These are phyloP conservation scores for Ceraclea dissimilis DNA, from an alignment of 2,888 invertebrate genomes.

Conservation along the genomic window DNA sequence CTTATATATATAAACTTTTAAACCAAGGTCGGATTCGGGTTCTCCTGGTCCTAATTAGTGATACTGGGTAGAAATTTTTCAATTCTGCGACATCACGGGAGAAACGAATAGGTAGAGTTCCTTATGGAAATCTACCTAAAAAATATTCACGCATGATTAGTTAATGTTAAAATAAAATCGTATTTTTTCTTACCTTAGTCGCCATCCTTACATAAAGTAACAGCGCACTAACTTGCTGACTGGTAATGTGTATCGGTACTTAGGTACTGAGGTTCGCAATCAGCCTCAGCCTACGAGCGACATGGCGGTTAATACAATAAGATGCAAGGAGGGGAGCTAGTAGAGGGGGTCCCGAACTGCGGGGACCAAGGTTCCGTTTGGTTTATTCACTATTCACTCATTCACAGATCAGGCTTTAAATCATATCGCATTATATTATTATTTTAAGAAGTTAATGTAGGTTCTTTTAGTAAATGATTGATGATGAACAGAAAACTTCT, in stretches of 20 bases:
- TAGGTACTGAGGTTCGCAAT: neutral
- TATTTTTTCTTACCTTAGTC: constrained; percentile 13
- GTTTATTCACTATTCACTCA: neutral
- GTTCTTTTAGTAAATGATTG: too few relatives aligned
- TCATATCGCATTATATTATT: too few relatives aligned
- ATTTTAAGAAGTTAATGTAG: too few relatives aligned
- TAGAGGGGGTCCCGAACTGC: constrained; percentile 3
- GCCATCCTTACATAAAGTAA: constrained; percentile 12
- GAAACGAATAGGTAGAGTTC: too few relatives aligned
- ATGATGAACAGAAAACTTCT: too few relatives aligned
- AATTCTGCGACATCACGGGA: too few relatives aligned
- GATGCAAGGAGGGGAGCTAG: neutral
- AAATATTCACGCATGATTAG: too few relatives aligned
- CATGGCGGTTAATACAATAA: neutral
- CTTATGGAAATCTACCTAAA: too few relatives aligned
- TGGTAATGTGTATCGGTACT: neutral
- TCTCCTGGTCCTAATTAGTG: too few relatives aligned
- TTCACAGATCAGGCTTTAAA: neutral
- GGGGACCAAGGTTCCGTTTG: constrained; percentile 3
- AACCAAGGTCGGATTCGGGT: too few relatives aligned
- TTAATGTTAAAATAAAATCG: neutral
- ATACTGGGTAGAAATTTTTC: too few relatives aligned
- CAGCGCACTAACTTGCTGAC: constrained; percentile 9
- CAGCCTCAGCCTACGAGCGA: neutral
- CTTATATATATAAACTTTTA: too few relatives aligned